Evolutionary conservation across 92 coral and sea anemone genomes (phyloP).

Genomic region (Palythoa grandiflora): DNA sequence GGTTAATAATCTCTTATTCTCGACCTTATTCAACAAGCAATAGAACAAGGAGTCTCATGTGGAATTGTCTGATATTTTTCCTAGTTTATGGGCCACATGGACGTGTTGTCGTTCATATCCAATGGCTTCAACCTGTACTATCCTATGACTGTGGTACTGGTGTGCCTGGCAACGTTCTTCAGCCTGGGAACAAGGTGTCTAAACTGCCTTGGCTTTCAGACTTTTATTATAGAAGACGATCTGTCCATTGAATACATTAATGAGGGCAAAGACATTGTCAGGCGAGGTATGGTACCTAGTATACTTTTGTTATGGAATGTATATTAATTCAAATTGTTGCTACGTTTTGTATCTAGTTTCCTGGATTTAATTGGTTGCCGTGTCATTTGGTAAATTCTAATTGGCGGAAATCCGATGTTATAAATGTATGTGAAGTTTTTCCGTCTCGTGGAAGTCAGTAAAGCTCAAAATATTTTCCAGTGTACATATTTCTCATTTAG

Average conservation of each 20-base stretch:
- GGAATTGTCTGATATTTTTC: background rate
- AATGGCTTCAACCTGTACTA: slow-evolving; percentile 97
- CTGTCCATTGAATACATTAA: slow-evolving; percentile 91
- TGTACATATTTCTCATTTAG: background rate
- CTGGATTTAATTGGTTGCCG: background rate
- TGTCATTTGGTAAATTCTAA: background rate
- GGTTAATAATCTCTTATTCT: background rate
- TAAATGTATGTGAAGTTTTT: background rate
- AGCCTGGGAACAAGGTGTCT: slow-evolving; percentile 98
- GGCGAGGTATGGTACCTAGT: slow-evolving; percentile 73
- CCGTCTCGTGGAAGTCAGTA: background rate
- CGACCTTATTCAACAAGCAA: background rate
- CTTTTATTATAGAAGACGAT: slow-evolving; percentile 96
- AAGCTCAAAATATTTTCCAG: background rate
- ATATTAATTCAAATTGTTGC: background rate
- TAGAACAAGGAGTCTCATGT: too few species aligned
- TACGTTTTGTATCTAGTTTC: background rate
- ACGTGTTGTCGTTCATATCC: slow-evolving; percentile 92
- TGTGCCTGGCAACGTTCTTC: slow-evolving; percentile 95
- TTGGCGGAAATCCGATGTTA: background rate
- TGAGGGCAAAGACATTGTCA: slow-evolving; percentile 94
- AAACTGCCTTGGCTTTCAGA: slow-evolving; percentile 97
- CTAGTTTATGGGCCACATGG: slow-evolving; percentile 99
- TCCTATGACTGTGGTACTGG: slow-evolving; percentile 98
- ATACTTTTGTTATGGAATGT: background rate